Base-by-base conservation (phyloP, 2,797 vertebrate genomes). In the Enteromius viviparus region DNA sequence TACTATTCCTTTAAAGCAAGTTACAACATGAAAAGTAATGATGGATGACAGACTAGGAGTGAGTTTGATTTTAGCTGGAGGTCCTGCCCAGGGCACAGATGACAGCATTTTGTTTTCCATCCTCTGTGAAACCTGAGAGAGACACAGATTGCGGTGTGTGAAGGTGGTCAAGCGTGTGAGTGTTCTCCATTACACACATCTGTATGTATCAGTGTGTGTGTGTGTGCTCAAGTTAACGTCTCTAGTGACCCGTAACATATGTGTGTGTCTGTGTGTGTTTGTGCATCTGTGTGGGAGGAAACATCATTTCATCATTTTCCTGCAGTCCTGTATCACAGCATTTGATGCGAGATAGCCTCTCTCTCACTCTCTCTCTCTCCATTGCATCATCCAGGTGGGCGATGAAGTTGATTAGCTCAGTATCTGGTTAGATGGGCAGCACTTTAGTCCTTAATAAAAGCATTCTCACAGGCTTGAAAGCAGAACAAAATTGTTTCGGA, bases 211-310 rank as follows among this genome's bases (percentile, higher is more conserved):
- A 1, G 49, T 74, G 76, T 83, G 32, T 60, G 49, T 74, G 32
- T 60, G 66, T n/a, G 6, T 58, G 80, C 10, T 71, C 26, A 77
- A 58, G 26, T 70, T 53, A 83, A 32, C 0, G 14, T 78, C 65
- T 77, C 75, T 68, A 14, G 26, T 78, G 65, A 78, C 75, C 81
- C 53, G 53, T 74, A 62, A 77, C 66, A 62, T 71, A 29, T 81
- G 72, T 82, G 29, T 78, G 51, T 77, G 51, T 68, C 29, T 68
- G 32, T 85, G 60, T 85, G 78, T 68, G 78, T 76, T 53, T 80
- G 78, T 85, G 60, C 53, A 58, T 81, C 37, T 81, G 78, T 80
- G 78, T 85, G 78, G 74, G 81, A 70, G 75, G 75, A 71, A 83
- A 78, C 37, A 4, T 53, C 78, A 42, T 83, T 78, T 83, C 75